phyloP scores from a whole-genome alignment of 2,888 invertebrate genomes.

The Drosophila ustulata region DNA sequence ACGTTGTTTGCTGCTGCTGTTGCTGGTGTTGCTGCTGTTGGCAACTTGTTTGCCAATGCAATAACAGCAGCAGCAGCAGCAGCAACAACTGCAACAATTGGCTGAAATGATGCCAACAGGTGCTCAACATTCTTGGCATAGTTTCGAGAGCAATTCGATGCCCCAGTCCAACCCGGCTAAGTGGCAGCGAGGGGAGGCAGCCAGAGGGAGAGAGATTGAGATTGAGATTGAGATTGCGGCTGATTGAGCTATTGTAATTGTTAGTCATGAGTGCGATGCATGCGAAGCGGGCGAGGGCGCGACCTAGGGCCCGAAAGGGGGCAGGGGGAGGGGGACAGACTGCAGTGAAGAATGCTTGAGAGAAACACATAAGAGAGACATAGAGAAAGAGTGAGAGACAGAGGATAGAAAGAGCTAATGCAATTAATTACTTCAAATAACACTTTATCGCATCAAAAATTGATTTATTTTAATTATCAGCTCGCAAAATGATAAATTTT shows the following conservation, averaged over 20 bases:
- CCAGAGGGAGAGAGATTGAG: background rate
- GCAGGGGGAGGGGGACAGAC: background rate
- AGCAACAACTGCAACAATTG: slow-evolving; percentile 3
- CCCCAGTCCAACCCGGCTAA: slow-evolving; percentile 5
- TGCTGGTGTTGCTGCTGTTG: background rate
- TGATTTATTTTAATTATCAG: no score
- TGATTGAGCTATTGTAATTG: slow-evolving; percentile 72
- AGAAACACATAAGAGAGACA: background rate
- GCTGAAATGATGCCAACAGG: slow-evolving; percentile 71
- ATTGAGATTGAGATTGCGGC: slow-evolving; percentile 4
- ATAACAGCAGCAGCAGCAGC: background rate
- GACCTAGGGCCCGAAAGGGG: background rate
- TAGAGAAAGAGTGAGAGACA: background rate
- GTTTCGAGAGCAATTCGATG: slow-evolving; percentile 58
- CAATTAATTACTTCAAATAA: no score
- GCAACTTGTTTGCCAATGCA: slow-evolving; percentile 50
- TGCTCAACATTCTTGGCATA: slow-evolving; percentile 77
- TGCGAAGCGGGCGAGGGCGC: background rate
- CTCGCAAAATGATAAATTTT: no score
- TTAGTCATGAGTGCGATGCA: slow-evolving; percentile 17
- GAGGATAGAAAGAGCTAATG: no score
- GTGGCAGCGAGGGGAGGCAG: background rate
- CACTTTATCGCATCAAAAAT: no score
- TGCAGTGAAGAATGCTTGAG: background rate
- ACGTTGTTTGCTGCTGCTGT: slow-evolving; percentile 1